These are phyloP conservation scores for Euleptes europaea DNA, from an alignment of 2,113 vertebrate species.

Conservation along the genomic window DNA sequence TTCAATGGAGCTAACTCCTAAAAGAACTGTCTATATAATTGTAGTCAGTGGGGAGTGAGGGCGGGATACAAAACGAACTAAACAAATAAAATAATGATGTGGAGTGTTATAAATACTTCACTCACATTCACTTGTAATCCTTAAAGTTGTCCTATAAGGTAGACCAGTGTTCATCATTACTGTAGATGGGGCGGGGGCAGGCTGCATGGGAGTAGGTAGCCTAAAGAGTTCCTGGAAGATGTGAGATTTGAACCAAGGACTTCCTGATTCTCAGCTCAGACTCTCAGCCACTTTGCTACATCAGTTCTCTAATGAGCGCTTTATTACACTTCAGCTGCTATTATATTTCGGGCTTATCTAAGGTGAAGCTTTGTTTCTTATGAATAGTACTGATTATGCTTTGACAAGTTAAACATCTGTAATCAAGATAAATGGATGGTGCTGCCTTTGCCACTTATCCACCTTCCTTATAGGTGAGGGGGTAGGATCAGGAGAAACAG, in stretches of 20 bases:
- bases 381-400: slow-evolving; percentile 13
- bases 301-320: background rate
- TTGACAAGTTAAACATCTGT: slow-evolving; percentile 22
- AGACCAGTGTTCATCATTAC: background rate
- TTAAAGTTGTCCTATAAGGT: background rate
- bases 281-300: background rate
- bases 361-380: slow-evolving; percentile 5
- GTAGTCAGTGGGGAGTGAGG: too few relatives aligned
- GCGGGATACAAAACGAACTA: too few relatives aligned
- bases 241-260: background rate
- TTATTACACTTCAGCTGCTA: background rate
- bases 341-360: slow-evolving; percentile 1
- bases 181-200: background rate
- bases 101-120: background rate
- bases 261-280: background rate
- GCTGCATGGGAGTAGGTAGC: too few relatives aligned
- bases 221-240: background rate
- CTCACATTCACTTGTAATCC: background rate
- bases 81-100: too few relatives aligned
- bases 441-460: background rate
- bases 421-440: slow-evolving; percentile 8
- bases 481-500: background rate
- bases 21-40: background rate
- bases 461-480: background rate
- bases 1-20: background rate